These are phyloP conservation scores for Eudemis profundana DNA, from an alignment of 2,888 invertebrate species.

Conservation along the genomic window DNA sequence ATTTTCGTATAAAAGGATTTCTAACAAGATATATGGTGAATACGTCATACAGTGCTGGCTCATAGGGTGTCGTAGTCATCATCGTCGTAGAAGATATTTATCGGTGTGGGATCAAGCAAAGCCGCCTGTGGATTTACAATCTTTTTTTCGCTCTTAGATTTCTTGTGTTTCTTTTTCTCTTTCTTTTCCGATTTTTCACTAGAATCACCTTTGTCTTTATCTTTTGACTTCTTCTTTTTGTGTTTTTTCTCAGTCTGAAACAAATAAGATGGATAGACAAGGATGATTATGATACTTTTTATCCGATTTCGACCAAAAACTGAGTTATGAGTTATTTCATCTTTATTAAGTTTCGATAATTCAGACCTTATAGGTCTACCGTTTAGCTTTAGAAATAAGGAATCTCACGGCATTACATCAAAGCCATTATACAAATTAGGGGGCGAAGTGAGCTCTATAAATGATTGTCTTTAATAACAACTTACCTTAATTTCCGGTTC, in stretches of 20 bases:
- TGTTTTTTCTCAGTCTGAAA: conserved; percentile 81
- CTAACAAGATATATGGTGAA: no score
- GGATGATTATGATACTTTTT: not conserved
- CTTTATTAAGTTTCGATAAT: no score
- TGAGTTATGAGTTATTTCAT: no score
- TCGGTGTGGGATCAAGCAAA: conserved; percentile 68
- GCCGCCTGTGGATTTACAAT: conserved; percentile 78
- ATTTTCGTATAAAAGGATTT: not conserved
- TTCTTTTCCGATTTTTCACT: conserved; percentile 81
- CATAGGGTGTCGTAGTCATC: conserved; percentile 79
- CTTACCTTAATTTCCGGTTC: conserved; percentile 70
- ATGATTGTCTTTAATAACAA: conserved; percentile 5
- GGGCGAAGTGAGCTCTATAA: no score
- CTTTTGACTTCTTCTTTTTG: conserved; percentile 83
- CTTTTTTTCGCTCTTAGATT: conserved; percentile 73
- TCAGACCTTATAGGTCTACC: no score
- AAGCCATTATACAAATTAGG: no score
- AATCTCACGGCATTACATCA: no score
- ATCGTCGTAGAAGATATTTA: conserved; percentile 59
- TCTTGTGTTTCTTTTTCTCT: conserved; percentile 86
- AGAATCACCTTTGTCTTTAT: conserved; percentile 81
- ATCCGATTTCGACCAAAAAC: not conserved
- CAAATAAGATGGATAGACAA: not conserved
- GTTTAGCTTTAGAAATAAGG: no score
- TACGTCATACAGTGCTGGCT: conserved; percentile 25